Conservation (phyloP, 2,113 vertebrate species). For the Tamias sibiricus region DNA sequence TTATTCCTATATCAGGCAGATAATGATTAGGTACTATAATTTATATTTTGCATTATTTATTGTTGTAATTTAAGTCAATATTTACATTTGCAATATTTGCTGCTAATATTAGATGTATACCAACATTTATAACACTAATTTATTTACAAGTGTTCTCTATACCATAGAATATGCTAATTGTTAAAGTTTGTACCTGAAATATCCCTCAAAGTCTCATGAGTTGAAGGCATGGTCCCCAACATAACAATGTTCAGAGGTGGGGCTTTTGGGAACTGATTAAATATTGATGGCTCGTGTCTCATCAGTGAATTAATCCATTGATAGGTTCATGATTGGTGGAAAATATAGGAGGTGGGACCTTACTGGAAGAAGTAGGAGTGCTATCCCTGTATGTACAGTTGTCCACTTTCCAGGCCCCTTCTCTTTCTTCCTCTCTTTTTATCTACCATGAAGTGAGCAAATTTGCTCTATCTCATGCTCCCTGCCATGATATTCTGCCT, state of each 20-base stretch:
- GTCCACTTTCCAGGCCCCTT: not conserved
- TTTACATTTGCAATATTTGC: not conserved
- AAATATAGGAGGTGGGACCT: not conserved
- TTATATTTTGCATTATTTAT: not conserved
- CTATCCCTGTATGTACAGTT: not conserved
- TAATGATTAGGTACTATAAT: not conserved
- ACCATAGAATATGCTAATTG: not conserved
- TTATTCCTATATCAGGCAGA: not conserved
- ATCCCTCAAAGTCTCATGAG: not conserved
- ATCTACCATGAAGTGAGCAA: not conserved
- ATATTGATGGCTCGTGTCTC: not conserved
- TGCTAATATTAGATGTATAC: not conserved
- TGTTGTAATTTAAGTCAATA: not conserved
- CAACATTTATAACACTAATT: not conserved
- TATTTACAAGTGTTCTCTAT: not conserved
- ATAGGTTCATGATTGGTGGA: not conserved
- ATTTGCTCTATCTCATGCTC: not conserved
- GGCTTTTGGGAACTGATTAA: not conserved
- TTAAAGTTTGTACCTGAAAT: not conserved
- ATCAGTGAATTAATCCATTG: not conserved
- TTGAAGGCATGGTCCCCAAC: not conserved
- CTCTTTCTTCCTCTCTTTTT: not conserved
- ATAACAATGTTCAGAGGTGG: not conserved
- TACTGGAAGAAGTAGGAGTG: not conserved
- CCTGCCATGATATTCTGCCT: not conserved